A percentile compares a stretch with the other conserved stretches of the same genome.
phyloP scores from a whole-genome alignment of 2,888 invertebrate genomes.

The Junonia oenone region DNA sequence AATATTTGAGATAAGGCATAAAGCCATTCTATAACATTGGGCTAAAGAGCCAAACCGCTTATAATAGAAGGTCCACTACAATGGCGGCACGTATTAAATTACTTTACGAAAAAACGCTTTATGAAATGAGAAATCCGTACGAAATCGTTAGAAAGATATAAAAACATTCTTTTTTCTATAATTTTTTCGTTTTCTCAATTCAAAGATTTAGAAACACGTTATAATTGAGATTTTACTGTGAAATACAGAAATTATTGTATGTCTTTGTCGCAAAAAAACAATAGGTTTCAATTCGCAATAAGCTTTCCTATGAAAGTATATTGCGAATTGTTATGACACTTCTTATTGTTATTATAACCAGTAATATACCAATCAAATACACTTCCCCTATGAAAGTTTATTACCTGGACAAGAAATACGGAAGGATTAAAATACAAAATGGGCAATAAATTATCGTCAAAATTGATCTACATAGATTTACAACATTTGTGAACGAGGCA shows the following conservation, averaged over 20 bases:
- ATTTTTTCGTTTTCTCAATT: background rate
- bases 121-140: background rate
- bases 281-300: too few relatives aligned
- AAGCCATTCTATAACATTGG: conserved; percentile 13
- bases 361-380: too few relatives aligned
- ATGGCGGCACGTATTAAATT: conserved; percentile 63
- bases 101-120: conserved; percentile 20
- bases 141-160: background rate
- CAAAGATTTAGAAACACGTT: background rate
- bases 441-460: too few relatives aligned
- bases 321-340: too few relatives aligned
- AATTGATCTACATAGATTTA: too few relatives aligned
- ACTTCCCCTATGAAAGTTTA: too few relatives aligned
- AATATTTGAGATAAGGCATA: conserved; percentile 28
- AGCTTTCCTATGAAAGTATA: too few relatives aligned
- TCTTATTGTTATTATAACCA: too few relatives aligned
- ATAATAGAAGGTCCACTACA: conserved; percentile 43
- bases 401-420: too few relatives aligned
- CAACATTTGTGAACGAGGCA: too few relatives aligned
- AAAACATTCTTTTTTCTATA: background rate
- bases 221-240: background rate
- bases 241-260: background rate
- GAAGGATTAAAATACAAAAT: too few relatives aligned
- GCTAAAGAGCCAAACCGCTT: conserved; percentile 19
- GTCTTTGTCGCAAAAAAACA: too few relatives aligned